These are phyloP conservation scores for Paralichthys olivaceus DNA, from an alignment of 2,113 vertebrate genomes.

Conservation along the genomic window DNA sequence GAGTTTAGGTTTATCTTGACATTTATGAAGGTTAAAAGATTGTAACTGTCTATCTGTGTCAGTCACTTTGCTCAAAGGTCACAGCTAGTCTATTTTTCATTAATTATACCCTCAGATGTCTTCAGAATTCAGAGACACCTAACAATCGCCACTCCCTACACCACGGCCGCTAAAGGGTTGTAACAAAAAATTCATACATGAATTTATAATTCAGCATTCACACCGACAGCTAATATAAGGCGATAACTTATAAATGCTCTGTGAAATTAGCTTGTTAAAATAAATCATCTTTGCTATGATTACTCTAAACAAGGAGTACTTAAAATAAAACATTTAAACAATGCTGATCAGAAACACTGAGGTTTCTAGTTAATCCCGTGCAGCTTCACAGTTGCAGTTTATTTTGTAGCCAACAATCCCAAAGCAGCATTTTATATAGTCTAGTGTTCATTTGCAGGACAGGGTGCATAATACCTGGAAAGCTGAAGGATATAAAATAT, in stretches of 20 bases:
- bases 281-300: neutral
- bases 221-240: neutral
- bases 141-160: constrained; percentile 58
- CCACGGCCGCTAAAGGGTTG: constrained; percentile 58
- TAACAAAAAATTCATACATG: constrained; percentile 56
- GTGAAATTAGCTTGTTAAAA: neutral
- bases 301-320: neutral
- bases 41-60: constrained; percentile 84
- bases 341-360: neutral
- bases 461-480: neutral
- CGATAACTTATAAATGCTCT: constrained; percentile 1
- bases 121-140: constrained; percentile 55
- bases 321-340: too few relatives aligned
- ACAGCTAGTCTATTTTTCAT: constrained; percentile 78
- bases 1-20: constrained; percentile 78
- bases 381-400: neutral
- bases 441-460: neutral
- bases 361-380: neutral
- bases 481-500: neutral
- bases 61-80: constrained; percentile 85
- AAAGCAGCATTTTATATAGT: neutral
- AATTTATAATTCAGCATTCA: constrained; percentile 48
- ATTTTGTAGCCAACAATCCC: neutral
- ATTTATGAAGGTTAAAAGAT: constrained; percentile 87
- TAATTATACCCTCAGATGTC: constrained; percentile 82